These are phyloP conservation scores for Rhombomys opimus DNA, from an alignment of 2,113 vertebrate species.

Conservation along the genomic window DNA sequence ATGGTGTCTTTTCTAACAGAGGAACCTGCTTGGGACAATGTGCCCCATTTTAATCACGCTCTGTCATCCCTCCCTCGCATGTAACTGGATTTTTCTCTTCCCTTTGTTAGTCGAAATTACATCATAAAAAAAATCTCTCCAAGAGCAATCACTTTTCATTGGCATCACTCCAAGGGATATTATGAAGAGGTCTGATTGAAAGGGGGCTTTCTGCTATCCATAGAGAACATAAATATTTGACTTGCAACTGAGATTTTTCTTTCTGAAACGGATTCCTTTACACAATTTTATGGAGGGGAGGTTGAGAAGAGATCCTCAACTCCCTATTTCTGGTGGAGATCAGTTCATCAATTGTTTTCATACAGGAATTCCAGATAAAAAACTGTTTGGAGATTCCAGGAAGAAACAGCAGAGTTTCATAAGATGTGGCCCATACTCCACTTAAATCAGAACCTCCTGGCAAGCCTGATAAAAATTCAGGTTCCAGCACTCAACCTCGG, in stretches of 20 bases:
- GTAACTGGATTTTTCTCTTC: constrained; percentile 85
- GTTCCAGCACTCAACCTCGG: neutral
- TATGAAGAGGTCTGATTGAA: constrained; percentile 57
- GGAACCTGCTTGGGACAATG: constrained; percentile 77
- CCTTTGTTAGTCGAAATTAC: constrained; percentile 84
- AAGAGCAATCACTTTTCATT: constrained; percentile 74
- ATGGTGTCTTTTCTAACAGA: constrained; percentile 70
- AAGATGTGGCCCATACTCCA: neutral
- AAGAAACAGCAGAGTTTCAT: constrained; percentile 6
- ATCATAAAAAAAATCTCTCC: constrained; percentile 81
- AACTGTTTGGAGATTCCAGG: constrained; percentile 26
- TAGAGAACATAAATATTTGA: constrained; percentile 70
- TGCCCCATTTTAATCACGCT: constrained; percentile 79
- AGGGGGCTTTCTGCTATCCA: constrained; percentile 51
- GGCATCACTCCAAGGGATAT: constrained; percentile 63
- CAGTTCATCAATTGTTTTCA: constrained; percentile 15
- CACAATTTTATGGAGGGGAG: neutral
- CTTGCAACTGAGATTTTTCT: constrained; percentile 67
- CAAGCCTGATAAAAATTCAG: constrained; percentile 7
- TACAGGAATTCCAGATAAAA: neutral
- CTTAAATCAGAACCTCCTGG: constrained; percentile 1
- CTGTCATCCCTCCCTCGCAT: constrained; percentile 79
- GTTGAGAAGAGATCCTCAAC: neutral
- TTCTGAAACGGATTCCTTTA: constrained; percentile 71
- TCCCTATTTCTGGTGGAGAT: neutral